Percentiles rank a stretch among this genome's conserved stretches.
Evolutionary conservation across 2,113 vertebrate species (phyloP).

Genomic region (Ptilonorhynchus violaceus): DNA sequence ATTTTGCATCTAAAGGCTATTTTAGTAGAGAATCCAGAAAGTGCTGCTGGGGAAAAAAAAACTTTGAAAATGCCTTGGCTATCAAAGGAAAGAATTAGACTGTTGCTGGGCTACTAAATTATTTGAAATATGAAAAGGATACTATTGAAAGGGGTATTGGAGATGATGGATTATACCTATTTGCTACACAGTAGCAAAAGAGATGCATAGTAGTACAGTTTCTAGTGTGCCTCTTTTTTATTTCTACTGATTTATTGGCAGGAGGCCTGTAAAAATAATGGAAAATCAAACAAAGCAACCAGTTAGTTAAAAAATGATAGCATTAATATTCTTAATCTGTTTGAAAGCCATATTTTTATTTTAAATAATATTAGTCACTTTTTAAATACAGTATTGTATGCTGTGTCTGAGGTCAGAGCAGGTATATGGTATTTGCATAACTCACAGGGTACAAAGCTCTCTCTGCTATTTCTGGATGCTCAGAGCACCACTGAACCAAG

Average conservation of each 20-base stretch:
- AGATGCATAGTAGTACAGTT: constrained; percentile 6
- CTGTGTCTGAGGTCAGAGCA: constrained; percentile 4
- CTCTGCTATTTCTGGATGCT: constrained; percentile 35
- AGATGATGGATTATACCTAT: constrained; percentile 68
- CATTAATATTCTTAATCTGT: constrained; percentile 18
- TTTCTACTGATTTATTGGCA: constrained; percentile 57
- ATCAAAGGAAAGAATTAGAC: constrained; percentile 57
- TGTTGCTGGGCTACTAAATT: constrained; percentile 22
- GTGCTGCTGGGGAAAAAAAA: background rate
- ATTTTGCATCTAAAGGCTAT: constrained; percentile 39
- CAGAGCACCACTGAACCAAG: constrained; percentile 9
- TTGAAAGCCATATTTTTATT: constrained; percentile 2
- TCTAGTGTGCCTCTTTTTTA: constrained; percentile 13
- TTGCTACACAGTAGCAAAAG: constrained; percentile 42
- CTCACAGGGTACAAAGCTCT: background rate
- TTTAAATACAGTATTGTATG: constrained; percentile 4
- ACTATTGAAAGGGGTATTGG: constrained; percentile 49
- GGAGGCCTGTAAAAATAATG: constrained; percentile 32
- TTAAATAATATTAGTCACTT: constrained; percentile 5
- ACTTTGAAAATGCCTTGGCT: constrained; percentile 56
- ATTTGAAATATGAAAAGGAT: constrained; percentile 48
- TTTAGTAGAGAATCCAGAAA: constrained; percentile 49
- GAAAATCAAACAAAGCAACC: constrained; percentile 44
- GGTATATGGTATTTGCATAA: constrained; percentile 35
- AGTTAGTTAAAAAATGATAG: constrained; percentile 13